phyloP scores from a whole-genome alignment of 2,888 invertebrate species.

The Eupeodes latifasciatus region DNA sequence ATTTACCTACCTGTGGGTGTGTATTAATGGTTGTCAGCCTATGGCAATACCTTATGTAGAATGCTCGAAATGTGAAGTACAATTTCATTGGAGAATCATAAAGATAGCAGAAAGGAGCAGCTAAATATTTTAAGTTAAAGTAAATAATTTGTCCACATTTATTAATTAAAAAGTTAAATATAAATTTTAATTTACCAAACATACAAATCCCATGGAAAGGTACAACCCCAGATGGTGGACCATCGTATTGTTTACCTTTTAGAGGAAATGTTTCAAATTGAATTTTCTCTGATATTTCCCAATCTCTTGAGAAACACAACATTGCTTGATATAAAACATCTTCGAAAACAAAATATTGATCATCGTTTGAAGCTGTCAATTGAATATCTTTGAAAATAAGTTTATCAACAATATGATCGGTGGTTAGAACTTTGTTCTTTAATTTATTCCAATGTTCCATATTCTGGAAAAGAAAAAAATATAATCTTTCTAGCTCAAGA shows the following conservation, averaged over 20 bases:
- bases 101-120: constrained; percentile 97
- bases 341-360: constrained; percentile 99
- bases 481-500: too few species aligned
- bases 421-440: constrained; percentile 92
- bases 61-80: constrained; percentile 95
- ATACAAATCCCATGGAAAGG: constrained; percentile 99
- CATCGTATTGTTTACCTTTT: constrained; percentile 83
- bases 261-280: constrained; percentile 84
- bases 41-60: constrained; percentile 96
- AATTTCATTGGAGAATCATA: constrained; percentile 94
- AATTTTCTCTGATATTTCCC: constrained; percentile 90
- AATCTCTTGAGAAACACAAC: constrained; percentile 96
- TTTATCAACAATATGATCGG: constrained; percentile 96
- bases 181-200: constrained; percentile 89
- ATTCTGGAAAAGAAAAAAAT: constrained; percentile 85
- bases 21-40: constrained; percentile 96
- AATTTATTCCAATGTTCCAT: constrained; percentile 91
- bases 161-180: too few species aligned
- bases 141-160: not conserved
- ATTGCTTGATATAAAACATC: constrained; percentile 97
- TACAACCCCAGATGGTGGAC: constrained; percentile 96
- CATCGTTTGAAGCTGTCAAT: constrained; percentile 97
- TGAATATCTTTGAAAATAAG: constrained; percentile 98
- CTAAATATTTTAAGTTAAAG: constrained; percentile 84
- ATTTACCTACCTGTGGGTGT: constrained; percentile 89